Evolutionary conservation across 2,113 vertebrate genomes (phyloP).

Genomic region (Boulengeromyrus knoepffleri): DNA sequence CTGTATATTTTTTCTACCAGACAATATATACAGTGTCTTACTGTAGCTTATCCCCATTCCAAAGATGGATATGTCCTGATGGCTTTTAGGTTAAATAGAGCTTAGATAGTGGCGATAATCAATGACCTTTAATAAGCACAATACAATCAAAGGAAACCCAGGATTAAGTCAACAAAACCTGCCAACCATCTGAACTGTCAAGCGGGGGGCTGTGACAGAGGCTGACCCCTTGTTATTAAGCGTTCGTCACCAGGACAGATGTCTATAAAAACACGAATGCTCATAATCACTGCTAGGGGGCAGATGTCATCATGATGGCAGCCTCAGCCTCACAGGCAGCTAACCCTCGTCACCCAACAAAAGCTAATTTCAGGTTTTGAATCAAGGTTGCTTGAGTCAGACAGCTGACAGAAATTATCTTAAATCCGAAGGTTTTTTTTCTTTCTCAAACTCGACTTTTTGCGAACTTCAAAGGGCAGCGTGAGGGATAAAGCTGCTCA

Average conservation of each 20-base stretch:
- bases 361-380: constrained; percentile 1
- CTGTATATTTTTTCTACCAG: neutral
- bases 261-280: neutral
- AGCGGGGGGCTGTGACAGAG: neutral
- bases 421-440: neutral
- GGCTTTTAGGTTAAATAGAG: neutral
- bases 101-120: neutral
- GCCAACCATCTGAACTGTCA: neutral
- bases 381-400: neutral
- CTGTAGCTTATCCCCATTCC: neutral
- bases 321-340: neutral
- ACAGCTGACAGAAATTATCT: constrained; percentile 18
- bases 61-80: neutral
- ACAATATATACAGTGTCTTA: neutral
- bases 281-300: neutral
- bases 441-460: neutral
- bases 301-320: neutral
- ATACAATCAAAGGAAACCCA: neutral
- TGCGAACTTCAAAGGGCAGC: neutral
- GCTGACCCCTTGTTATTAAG: neutral
- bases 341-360: constrained; percentile 5
- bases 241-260: neutral
- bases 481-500: neutral
- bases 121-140: neutral
- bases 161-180: neutral